A percentile compares a stretch with the other conserved stretches of the same genome.
Conservation (phyloP, 2,797 vertebrate species). For the Meda fulgida region DNA sequence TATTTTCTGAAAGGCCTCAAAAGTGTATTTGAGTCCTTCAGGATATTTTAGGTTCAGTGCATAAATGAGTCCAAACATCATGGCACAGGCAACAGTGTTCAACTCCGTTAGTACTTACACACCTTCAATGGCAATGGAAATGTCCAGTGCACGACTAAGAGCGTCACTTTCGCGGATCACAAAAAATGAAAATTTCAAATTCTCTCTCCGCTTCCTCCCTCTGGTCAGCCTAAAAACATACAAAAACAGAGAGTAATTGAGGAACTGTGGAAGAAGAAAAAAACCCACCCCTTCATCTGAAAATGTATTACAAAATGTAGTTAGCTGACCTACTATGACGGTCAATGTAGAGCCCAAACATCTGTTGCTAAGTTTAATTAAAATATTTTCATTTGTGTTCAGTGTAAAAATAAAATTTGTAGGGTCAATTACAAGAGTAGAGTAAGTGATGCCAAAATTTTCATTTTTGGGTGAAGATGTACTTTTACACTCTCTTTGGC, state of each 20-base stretch:
- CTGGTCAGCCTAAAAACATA: not conserved
- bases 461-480: too few relatives aligned
- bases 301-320: too few relatives aligned
- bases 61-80: constrained; percentile 40
- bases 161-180: not conserved
- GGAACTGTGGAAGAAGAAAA: not conserved
- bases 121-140: constrained; percentile 23
- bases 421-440: too few relatives aligned
- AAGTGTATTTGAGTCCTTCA: constrained; percentile 23
- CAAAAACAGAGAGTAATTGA: not conserved
- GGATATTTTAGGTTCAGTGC: constrained; percentile 34
- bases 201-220: too few relatives aligned
- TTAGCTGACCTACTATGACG: not conserved
- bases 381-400: too few relatives aligned
- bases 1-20: constrained; percentile 32
- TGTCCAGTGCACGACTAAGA: not conserved
- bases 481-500: too few relatives aligned
- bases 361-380: too few relatives aligned
- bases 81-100: constrained; percentile 21
- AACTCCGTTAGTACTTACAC: constrained; percentile 32
- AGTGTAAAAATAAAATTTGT: too few relatives aligned
- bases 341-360: too few relatives aligned
- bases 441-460: too few relatives aligned
- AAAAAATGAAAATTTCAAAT: not conserved
- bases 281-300: not conserved